phyloP scores from a whole-genome alignment of 2,113 vertebrate species.

The Eurypyga helias region DNA sequence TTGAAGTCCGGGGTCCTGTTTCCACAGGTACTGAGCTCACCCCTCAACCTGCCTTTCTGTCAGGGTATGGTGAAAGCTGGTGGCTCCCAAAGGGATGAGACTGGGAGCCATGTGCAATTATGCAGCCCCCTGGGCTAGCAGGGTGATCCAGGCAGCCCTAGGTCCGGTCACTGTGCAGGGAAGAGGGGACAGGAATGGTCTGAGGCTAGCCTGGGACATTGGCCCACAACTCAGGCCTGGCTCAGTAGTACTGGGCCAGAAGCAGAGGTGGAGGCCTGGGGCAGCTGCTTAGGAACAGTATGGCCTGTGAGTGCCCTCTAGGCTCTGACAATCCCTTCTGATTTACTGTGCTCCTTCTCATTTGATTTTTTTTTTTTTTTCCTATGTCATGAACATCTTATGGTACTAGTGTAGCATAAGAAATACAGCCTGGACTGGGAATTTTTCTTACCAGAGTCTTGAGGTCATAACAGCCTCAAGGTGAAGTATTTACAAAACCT shows the following conservation, averaged over 20 bases:
- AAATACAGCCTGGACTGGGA: neutral
- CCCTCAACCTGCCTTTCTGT: neutral
- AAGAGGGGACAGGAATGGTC: neutral
- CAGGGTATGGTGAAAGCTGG: neutral
- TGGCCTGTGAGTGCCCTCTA: neutral
- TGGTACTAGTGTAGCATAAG: neutral
- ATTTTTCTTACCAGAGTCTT: neutral
- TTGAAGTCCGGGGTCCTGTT: neutral
- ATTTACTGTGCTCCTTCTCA: neutral
- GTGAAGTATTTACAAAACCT: neutral
- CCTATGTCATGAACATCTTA: no score
- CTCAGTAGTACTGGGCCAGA: neutral
- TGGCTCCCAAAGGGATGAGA: neutral
- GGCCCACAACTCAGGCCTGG: no score
- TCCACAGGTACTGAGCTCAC: neutral
- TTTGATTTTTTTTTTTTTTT: neutral
- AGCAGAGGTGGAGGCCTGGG: neutral
- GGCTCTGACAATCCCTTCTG: neutral
- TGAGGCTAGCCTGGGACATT: neutral
- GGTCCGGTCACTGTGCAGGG: no score
- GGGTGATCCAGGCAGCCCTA: no score
- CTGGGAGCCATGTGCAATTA: neutral
- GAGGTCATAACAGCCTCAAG: neutral
- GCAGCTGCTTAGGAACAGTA: neutral
- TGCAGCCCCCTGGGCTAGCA: neutral